These are phyloP conservation scores for Cantharis rufa DNA, from an alignment of 2,888 invertebrate species.

Conservation along the genomic window DNA sequence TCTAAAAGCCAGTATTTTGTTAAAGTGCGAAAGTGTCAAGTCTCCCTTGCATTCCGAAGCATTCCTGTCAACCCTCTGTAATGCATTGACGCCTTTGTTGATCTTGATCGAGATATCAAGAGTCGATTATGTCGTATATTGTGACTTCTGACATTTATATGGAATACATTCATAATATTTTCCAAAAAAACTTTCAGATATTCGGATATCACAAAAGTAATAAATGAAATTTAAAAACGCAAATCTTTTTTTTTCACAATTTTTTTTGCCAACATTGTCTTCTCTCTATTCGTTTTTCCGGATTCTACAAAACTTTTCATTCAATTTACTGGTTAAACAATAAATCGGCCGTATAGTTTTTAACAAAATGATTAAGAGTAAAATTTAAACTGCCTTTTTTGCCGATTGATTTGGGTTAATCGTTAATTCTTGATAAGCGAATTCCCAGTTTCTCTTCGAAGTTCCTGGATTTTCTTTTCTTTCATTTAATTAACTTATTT, in stretches of 20 bases:
- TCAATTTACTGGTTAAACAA: no score
- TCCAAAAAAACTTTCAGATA: neutral
- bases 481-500: no score
- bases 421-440: no score
- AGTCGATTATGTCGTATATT: constrained; percentile 32
- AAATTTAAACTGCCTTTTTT: no score
- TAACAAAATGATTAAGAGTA: no score
- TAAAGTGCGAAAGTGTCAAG: constrained; percentile 15
- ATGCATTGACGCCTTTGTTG: constrained; percentile 29
- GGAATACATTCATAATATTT: neutral
- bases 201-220: neutral
- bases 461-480: no score
- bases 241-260: neutral
- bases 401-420: no score
- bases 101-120: constrained; percentile 32
- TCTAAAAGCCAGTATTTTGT: constrained; percentile 3
- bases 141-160: constrained; percentile 19
- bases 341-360: no score
- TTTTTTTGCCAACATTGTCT: no score
- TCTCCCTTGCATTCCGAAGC: constrained; percentile 27
- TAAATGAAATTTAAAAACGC: neutral
- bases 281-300: no score
- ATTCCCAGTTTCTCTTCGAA: no score
- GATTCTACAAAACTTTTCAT: no score
- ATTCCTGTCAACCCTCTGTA: constrained; percentile 23